Evolutionary conservation across 2,888 invertebrate species (phyloP).

Genomic region (Sisyra nigra): DNA sequence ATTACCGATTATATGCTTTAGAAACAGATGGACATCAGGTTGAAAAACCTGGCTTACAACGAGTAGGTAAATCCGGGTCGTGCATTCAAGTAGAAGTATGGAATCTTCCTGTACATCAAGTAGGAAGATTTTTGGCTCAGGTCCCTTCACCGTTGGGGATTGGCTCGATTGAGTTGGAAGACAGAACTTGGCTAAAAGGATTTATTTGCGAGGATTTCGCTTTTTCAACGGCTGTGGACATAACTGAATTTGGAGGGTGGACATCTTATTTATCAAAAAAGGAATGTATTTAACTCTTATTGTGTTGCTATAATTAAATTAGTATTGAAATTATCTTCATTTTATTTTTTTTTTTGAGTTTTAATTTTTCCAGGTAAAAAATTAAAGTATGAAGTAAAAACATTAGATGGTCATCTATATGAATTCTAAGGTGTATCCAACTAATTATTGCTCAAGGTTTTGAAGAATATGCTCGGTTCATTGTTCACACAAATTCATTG

Average conservation of each 20-base stretch:
- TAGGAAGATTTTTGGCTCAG: background rate
- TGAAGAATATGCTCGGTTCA: too few species aligned
- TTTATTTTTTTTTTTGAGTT: too few species aligned
- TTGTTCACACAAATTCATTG: too few species aligned
- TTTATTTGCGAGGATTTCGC: conserved; percentile 1
- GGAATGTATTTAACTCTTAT: too few species aligned
- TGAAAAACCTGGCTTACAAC: background rate
- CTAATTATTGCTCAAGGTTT: too few species aligned
- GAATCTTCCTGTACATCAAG: background rate
- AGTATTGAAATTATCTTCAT: too few species aligned
- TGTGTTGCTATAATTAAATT: too few species aligned
- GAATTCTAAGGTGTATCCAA: too few species aligned
- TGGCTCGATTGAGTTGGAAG: conserved; percentile 1
- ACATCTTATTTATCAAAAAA: background rate
- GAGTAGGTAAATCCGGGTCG: background rate
- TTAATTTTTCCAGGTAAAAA: too few species aligned
- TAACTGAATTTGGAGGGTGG: conserved; percentile 2
- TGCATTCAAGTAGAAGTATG: background rate
- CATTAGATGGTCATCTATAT: too few species aligned
- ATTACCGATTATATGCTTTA: background rate
- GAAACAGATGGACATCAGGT: background rate
- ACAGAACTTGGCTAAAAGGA: background rate
- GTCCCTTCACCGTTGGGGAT: background rate
- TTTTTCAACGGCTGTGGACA: background rate
- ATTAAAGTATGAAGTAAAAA: too few species aligned